Evolutionary conservation across 2,113 vertebrate genomes (phyloP), one percentile per base, ranked within the genome.

Genomic region (Pogona vitticeps): DNA sequence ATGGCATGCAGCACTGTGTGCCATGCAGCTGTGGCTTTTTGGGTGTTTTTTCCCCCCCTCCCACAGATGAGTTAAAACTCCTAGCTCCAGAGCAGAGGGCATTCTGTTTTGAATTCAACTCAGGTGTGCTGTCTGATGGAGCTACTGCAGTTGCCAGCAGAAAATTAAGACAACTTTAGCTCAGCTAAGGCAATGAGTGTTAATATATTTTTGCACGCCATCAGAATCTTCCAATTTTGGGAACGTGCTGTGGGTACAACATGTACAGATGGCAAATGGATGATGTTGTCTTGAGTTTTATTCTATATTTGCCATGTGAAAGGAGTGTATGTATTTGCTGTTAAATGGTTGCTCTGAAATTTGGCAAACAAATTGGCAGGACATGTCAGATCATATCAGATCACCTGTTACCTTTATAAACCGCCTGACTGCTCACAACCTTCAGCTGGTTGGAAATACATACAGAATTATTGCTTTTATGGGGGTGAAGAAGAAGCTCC

Each of bases 131-230:
- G 80, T 88, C 93, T 94, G 87, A 89, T 81, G 90, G 86, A 94
- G 93, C 85, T 89, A 36, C 76, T 1, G 67, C 93, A 77, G 68
- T 92, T 92, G 94, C 95, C 94, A 94, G 90, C 83, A 76, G 94
- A 96, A 95, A 96, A 96, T 95, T 93, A 92, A 95, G 96, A 94
- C 90, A 94, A 92, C 95, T 94, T 95, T 94, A 92, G 86, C 87
- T 87, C 78, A 85, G 90, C 91, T 94, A 93, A 88, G 84, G 84
- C 88, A 88, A 86, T 46, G 84, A 92, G 92, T 89, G 90, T 94
- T 95, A 95, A 92, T 94, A 88, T 86, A 83, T 94, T 93, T 92
- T 87, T 92, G 90, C 85, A 89, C 92, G 84, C 91, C 92, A 92
- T 94, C 93, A 93, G 76, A 90, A 94, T 92, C 87, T 71, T 95